Evolutionary conservation across 2,888 invertebrate species (phyloP), one percentile per base, ranked within the genome.

Genomic region (Mythimna ferrago): DNA sequence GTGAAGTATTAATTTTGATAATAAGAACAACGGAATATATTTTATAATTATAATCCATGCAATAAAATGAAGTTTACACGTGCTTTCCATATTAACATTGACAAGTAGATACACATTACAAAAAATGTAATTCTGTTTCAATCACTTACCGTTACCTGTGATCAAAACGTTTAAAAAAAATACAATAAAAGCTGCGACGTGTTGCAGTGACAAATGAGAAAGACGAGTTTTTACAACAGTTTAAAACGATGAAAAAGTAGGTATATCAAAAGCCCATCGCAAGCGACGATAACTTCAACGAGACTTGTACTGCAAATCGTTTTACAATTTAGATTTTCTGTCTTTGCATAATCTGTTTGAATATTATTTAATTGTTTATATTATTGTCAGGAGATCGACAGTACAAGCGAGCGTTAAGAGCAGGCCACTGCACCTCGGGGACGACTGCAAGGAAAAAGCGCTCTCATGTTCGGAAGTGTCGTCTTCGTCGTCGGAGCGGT

Each of bases 401-500:
- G 81, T 87, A 84, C 84, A 86, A 86, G 80, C 71, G 61, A 35
- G 61, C 81, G 77, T 83, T 78, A 60, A 54, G 57, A 60, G 64
- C 48, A 62, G 66, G 77, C 82, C 77, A 89, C 86, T 92, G 88
- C 92, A 96, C 96, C 96, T 96, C 92, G 89, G 92, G 81, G 92
- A 93, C 76, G 93, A 91, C 91, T 95, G 95, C 92, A 96, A 95
- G 86, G 94, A 94, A 94, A 96, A 96, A 86, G 94, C 96, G 95
- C 96, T 96, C 92, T 96, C 96, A 88, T 95, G 96, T 90, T 96
- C 96, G 44, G 95, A 95, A 21, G 95, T 95, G 90, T 93, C 94
- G 81, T 93, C 93, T 70, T 91, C 93, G 69, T 91, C 91, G 69
- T 41, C 48, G 16, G 70, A 76, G 53, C 63, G 69, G 75, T 63